phyloP scores from a whole-genome alignment of 2,797 vertebrate species.

The Gymnocypris eckloni region DNA sequence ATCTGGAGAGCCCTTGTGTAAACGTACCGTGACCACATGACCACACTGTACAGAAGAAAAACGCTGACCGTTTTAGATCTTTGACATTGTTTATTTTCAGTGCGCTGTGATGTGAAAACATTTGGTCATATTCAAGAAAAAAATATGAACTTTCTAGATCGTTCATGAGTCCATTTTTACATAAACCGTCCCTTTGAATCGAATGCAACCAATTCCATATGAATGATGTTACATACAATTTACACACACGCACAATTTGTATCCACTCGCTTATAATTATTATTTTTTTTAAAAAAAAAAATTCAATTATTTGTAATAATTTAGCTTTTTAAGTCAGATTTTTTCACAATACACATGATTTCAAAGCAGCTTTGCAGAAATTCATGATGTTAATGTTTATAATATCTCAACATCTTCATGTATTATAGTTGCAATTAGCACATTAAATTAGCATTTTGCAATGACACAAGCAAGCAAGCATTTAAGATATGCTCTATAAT shows the following conservation, averaged over 20 bases:
- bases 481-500: too few relatives aligned
- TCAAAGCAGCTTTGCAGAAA: neutral
- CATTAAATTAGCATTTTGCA: neutral
- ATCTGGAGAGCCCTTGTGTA: slow-evolving; percentile 24
- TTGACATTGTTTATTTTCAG: neutral
- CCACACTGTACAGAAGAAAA: slow-evolving; percentile 28
- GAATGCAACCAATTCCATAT: neutral
- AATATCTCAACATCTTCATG: neutral
- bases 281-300: neutral
- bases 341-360: neutral
- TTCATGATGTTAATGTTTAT: too few relatives aligned
- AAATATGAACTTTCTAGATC: neutral
- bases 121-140: neutral
- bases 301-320: neutral
- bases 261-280: neutral
- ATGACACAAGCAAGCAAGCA: neutral
- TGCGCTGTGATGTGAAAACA: neutral
- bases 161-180: neutral
- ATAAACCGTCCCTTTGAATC: neutral
- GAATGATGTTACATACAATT: neutral
- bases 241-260: neutral
- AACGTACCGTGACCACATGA: neutral
- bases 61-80: slow-evolving; percentile 25
- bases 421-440: neutral
- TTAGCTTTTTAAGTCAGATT: neutral